phyloP scores from a whole-genome alignment of 2,888 invertebrate species.

The Hydrotaea diabolus region DNA sequence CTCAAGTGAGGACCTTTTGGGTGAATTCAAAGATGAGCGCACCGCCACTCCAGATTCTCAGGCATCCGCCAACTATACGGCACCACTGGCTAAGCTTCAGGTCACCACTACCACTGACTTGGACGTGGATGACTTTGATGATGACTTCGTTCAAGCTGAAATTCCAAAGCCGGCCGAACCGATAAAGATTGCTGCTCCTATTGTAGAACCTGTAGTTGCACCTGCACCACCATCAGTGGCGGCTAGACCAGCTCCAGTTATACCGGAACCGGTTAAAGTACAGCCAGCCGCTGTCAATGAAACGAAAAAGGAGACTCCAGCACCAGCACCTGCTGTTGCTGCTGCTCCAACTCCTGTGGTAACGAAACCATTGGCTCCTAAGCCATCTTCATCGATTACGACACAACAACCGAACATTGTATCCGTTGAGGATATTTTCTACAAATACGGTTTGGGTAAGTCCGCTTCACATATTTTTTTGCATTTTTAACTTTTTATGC shows the following conservation, averaged over 20 bases:
- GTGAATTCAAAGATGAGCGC: slow-evolving; percentile 79
- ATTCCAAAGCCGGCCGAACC: slow-evolving; percentile 44
- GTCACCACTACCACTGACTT: slow-evolving; percentile 73
- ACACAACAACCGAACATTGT: slow-evolving; percentile 76
- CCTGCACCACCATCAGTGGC: slow-evolving; percentile 51
- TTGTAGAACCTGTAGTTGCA: slow-evolving; percentile 62
- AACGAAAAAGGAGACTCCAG: slow-evolving; percentile 53
- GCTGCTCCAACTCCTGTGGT: slow-evolving; percentile 57
- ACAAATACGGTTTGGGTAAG: slow-evolving; percentile 86
- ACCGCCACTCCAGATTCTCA: slow-evolving; percentile 71
- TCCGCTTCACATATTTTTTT: slow-evolving; percentile 65
- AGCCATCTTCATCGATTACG: slow-evolving; percentile 56
- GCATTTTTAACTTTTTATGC: too few species aligned
- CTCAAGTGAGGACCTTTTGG: slow-evolving; percentile 79
- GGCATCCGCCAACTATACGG: slow-evolving; percentile 54
- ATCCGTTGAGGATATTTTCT: slow-evolving; percentile 84
- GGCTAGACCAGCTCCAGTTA: slow-evolving; percentile 61
- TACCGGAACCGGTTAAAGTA: slow-evolving; percentile 63
- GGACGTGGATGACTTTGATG: slow-evolving; percentile 73
- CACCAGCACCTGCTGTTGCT: slow-evolving; percentile 38
- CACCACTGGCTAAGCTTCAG: slow-evolving; percentile 37
- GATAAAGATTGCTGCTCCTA: slow-evolving; percentile 38
- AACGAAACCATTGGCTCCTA: slow-evolving; percentile 56
- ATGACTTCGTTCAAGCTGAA: slow-evolving; percentile 67
- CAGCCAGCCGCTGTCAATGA: slow-evolving; percentile 61